A percentile compares a stretch with the other conserved stretches of the same genome.
Conservation (phyloP, 2,797 vertebrate species). For the Tadarida brasiliensis region DNA sequence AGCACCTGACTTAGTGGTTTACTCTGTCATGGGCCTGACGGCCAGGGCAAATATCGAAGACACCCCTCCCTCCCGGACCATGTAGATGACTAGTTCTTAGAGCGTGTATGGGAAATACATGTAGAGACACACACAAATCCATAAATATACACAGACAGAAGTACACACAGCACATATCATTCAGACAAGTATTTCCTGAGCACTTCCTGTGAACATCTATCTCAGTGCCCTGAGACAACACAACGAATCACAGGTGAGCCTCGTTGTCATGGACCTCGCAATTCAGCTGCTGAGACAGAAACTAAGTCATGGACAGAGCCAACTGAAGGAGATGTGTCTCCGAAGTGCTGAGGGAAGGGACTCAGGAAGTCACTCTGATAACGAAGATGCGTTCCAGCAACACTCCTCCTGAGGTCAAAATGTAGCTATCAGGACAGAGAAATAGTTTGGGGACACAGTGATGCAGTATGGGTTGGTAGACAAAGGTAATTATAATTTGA, state of each 20-base stretch:
- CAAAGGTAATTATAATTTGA: neutral
- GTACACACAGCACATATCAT: neutral
- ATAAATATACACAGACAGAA: constrained; percentile 42
- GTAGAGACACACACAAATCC: constrained; percentile 7
- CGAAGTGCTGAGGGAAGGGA: neutral
- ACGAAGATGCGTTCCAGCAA: neutral
- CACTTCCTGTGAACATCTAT: neutral
- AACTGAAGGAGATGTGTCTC: neutral
- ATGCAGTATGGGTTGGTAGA: neutral
- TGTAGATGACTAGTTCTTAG: neutral
- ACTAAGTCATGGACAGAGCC: neutral
- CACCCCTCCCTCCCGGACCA: neutral
- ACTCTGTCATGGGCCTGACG: neutral
- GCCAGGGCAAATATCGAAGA: neutral
- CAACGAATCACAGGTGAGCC: neutral
- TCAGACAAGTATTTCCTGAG: neutral
- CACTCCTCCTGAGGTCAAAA: neutral
- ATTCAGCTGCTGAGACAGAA: constrained; percentile 17
- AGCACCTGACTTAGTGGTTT: neutral
- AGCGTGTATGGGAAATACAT: neutral
- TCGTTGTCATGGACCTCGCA: neutral
- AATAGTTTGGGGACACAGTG: neutral
- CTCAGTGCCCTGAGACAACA: neutral
- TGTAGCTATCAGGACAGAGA: neutral
- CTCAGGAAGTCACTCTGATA: neutral